Evolutionary conservation across 2,797 vertebrate genomes (phyloP), one percentile per base, ranked within the genome.

Genomic region (Cirrhinus molitorella): DNA sequence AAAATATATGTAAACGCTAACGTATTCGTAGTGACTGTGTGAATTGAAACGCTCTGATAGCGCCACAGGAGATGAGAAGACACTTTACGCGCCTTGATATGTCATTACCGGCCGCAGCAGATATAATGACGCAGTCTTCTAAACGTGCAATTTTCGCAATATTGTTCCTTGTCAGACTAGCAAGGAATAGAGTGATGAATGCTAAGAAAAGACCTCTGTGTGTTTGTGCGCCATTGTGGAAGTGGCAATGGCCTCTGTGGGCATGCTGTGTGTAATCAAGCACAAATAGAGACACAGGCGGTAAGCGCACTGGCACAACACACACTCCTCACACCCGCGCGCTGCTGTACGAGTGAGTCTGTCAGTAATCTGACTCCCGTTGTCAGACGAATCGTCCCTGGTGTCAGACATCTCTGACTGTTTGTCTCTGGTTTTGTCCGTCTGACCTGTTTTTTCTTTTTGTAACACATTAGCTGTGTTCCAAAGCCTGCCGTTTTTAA

Each of bases 251-350:
- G 70, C 21, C 43, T 81, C 70, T 19, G 55, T 25, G 57, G 57
- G 80, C 80, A 73, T 75, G 59, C 80, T 82, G 80, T 53, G 80
- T 74, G 71, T 63, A 82, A 82, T 75, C 80, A 66, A 66, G 71
- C 80, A 53, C n/a, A 82, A 82, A 82, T 21, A 75, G 79, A 80
- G 57, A 82, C 34, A 8, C 45, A 61, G 68, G 45, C 45, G 31
- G 59, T 53, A 53, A 75, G 59, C 45, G 40, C 25, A 72, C 79
- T 61, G 80, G 65, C 59, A 63, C 59, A 49, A 25, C 67, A 73
- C 70, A 73, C 70, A 51, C 9, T 13, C 14, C 28, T 34, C 57
- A 53, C 59, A 43, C 59, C 31, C 43, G 2, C 5, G 0, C 2
- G 8, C 53, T 37, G n/a, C 55, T 65, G 71, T 74, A 81, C 11